Conservation (phyloP, 2,797 vertebrate species). For the Neoniphon sammara region DNA sequence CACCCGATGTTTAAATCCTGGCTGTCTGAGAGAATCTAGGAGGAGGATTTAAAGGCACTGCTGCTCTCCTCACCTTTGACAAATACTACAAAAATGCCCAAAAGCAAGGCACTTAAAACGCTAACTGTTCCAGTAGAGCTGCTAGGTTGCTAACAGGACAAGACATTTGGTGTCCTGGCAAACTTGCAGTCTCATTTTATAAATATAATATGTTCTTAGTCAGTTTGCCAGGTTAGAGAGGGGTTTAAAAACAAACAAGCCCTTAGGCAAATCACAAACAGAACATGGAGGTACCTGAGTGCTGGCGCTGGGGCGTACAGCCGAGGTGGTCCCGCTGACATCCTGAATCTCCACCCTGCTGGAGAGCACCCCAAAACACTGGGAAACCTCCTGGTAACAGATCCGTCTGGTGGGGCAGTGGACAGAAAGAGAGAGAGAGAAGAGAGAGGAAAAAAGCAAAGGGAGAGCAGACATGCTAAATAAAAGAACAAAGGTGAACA, state of each 20-base stretch:
- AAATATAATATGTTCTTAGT: conserved; percentile 56
- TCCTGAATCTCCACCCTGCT: conserved; percentile 98
- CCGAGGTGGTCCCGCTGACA: conserved; percentile 92
- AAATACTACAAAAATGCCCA: neutral
- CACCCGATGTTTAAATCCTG: conserved; percentile 13
- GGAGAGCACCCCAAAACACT: conserved; percentile 97
- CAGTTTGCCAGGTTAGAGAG: conserved; percentile 38
- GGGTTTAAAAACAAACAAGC: conserved; percentile 45
- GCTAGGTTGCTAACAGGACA: conserved; percentile 17
- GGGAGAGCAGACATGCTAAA: conserved; percentile 1
- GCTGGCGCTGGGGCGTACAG: conserved; percentile 94
- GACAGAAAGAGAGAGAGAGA: neutral
- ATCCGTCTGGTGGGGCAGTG: conserved; percentile 86
- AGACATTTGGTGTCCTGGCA: conserved; percentile 36
- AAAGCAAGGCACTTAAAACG: neutral
- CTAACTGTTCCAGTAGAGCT: neutral
- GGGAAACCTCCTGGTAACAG: conserved; percentile 98
- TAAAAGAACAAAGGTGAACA: conserved; percentile 22
- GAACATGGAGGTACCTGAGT: conserved; percentile 88
- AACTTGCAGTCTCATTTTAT: conserved; percentile 37
- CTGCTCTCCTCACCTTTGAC: neutral
- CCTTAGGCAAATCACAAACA: conserved; percentile 36
- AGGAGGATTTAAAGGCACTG: neutral
- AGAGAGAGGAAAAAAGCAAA: neutral
- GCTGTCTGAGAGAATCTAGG: neutral